These are phyloP conservation scores for Andricus grossulariae DNA, from an alignment of 1,140 invertebrate genomes.

Conservation along the genomic window DNA sequence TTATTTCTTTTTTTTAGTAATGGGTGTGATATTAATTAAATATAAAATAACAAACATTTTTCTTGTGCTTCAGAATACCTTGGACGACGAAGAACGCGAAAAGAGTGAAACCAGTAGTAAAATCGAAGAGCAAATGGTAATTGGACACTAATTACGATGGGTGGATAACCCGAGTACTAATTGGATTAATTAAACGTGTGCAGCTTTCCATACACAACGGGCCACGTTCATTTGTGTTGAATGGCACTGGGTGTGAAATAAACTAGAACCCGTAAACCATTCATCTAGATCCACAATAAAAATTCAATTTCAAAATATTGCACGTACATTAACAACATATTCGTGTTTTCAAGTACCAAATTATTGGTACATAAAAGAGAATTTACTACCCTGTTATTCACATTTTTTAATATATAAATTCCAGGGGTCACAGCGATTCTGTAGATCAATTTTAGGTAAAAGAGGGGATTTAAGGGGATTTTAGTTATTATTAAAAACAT, in stretches of 20 bases:
- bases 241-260: conserved; percentile 3
- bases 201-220: conserved; percentile 10
- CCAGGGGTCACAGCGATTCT: too few species aligned
- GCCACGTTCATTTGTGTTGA: neutral
- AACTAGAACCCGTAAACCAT: neutral
- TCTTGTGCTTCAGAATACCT: neutral
- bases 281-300: neutral
- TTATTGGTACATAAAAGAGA: neutral
- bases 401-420: too few species aligned
- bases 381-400: too few species aligned
- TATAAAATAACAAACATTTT: neutral
- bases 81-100: neutral
- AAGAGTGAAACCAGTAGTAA: conserved; percentile 35
- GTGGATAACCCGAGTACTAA: conserved; percentile 48
- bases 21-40: too few species aligned
- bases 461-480: too few species aligned
- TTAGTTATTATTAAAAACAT: too few species aligned
- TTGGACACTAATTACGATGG: conserved; percentile 50
- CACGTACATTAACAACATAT: too few species aligned
- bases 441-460: too few species aligned
- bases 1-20: too few species aligned
- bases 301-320: neutral
- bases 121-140: conserved; percentile 50
- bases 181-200: conserved; percentile 58
- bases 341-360: too few species aligned